Evolutionary conservation across 2,888 invertebrate species (phyloP).

Genomic region (Gastracanthus pulcherrimus): DNA sequence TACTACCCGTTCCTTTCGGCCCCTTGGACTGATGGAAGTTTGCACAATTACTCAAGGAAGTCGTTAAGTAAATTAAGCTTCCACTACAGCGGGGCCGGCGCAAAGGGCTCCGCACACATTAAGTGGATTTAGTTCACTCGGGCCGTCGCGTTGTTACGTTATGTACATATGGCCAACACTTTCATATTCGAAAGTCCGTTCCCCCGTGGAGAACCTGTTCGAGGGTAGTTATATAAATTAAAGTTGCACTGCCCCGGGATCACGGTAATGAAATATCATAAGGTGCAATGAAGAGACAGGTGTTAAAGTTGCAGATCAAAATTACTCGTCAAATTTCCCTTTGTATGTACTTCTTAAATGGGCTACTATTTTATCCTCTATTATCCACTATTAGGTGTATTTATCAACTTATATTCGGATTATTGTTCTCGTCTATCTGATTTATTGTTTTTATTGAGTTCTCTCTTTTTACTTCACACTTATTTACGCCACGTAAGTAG

Average conservation of each 20-base stretch:
- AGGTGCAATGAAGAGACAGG: too few species aligned
- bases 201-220: too few species aligned
- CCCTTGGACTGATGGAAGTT: constrained; percentile 34
- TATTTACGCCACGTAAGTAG: too few species aligned
- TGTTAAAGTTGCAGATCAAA: too few species aligned
- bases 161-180: not conserved
- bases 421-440: too few species aligned
- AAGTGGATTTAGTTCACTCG: not conserved
- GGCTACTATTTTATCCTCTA: too few species aligned
- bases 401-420: too few species aligned
- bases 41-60: constrained; percentile 39
- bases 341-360: too few species aligned
- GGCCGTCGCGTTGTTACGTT: not conserved
- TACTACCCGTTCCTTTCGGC: not conserved
- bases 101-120: constrained; percentile 5
- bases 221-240: not conserved
- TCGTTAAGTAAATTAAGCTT: constrained; percentile 38
- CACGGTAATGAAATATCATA: not conserved
- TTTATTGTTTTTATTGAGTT: too few species aligned
- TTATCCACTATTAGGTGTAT: too few species aligned
- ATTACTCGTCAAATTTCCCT: too few species aligned
- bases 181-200: not conserved
- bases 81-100: not conserved
- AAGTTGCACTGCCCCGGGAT: not conserved
- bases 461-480: too few species aligned